phyloP scores from a whole-genome alignment of 2,113 vertebrate species.

The Coracopsis vasa region DNA sequence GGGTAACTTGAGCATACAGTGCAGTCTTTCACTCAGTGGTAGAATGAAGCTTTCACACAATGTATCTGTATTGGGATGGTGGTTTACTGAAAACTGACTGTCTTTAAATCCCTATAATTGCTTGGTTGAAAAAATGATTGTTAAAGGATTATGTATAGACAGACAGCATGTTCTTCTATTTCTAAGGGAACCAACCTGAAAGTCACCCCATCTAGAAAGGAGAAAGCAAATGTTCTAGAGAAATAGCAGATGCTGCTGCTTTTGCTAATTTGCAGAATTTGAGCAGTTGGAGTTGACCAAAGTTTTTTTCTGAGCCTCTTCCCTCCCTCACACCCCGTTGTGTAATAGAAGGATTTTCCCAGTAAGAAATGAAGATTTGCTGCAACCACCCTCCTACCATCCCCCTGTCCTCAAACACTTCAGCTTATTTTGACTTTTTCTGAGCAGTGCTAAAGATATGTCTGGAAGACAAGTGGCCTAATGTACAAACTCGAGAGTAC shows the following conservation, averaged over 20 bases:
- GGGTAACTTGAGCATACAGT: neutral
- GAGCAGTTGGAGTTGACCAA: neutral
- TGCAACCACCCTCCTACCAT: neutral
- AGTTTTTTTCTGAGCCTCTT: neutral
- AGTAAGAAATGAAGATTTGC: neutral
- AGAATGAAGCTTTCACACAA: neutral
- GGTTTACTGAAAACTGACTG: neutral
- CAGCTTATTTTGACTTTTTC: neutral
- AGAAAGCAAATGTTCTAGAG: neutral
- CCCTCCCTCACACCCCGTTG: fast-evolving
- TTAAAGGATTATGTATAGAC: neutral
- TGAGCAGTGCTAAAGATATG: neutral
- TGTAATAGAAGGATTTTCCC: neutral
- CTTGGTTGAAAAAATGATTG: neutral
- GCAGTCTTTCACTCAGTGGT: neutral
- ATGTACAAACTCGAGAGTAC: neutral
- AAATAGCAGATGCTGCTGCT: neutral
- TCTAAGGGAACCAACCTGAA: neutral
- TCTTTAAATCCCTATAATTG: neutral
- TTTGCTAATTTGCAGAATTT: neutral
- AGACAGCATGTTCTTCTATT: neutral
- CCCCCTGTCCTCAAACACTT: neutral
- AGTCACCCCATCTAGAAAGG: neutral
- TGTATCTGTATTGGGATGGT: neutral
- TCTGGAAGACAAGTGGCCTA: neutral